These are phyloP conservation scores for Lamprotornis superbus DNA, from an alignment of 2,113 vertebrate genomes.

Conservation along the genomic window DNA sequence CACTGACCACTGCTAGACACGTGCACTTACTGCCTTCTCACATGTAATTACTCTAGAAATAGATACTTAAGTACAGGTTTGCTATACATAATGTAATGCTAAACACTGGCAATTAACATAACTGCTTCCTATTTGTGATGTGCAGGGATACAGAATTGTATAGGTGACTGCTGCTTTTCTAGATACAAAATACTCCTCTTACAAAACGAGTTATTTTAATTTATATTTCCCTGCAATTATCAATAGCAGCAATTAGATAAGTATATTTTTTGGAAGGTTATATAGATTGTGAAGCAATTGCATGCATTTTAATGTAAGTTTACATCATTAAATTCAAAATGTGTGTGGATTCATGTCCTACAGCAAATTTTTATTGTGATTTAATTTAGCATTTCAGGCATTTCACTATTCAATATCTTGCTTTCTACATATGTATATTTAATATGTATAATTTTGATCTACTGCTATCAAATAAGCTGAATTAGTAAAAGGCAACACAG, in stretches of 20 bases:
- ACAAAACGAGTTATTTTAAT: not conserved
- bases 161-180: not conserved
- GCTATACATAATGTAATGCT: not conserved
- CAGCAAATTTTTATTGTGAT: not conserved
- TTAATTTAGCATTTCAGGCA: not conserved
- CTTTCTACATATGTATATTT: not conserved
- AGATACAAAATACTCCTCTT: not conserved
- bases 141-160: not conserved
- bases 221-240: not conserved
- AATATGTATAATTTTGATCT: not conserved
- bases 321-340: conserved; percentile 20
- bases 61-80: conserved; percentile 33
- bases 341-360: not conserved
- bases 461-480: not conserved
- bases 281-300: not conserved
- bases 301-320: not conserved
- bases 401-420: not conserved
- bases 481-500: not conserved
- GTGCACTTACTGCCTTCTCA: not conserved
- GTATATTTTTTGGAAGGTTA: not conserved
- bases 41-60: conserved; percentile 25
- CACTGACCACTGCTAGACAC: not conserved
- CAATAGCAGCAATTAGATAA: not conserved
- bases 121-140: not conserved
- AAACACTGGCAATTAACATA: not conserved